Percentiles rank a stretch among this genome's conserved stretches.
phyloP scores from a whole-genome alignment of 1,140 invertebrate species.

The Coenobita brevimanus region DNA sequence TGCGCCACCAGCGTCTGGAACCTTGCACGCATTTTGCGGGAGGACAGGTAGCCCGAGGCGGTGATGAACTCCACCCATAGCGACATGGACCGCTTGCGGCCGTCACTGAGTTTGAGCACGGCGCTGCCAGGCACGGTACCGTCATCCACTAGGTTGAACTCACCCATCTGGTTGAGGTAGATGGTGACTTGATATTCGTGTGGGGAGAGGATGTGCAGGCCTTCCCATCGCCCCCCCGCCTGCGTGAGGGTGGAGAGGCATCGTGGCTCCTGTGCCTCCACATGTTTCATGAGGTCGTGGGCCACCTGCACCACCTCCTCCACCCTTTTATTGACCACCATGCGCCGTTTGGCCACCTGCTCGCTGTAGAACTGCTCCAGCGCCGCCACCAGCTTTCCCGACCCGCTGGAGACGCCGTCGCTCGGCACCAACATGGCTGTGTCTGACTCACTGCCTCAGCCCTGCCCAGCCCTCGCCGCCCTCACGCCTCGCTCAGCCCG shows the following conservation, averaged over 20 bases:
- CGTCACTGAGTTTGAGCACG: conserved; percentile 80
- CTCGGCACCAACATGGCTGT: conserved; percentile 68
- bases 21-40: conserved; percentile 79
- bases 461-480: conserved; percentile 5
- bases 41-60: conserved; percentile 79
- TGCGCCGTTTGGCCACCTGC: conserved; percentile 76
- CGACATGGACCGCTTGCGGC: conserved; percentile 80
- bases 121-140: conserved; percentile 80
- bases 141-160: conserved; percentile 82
- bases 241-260: conserved; percentile 78
- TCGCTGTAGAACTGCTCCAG: conserved; percentile 76
- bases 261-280: conserved; percentile 80
- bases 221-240: conserved; percentile 75
- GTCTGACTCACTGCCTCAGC: neutral
- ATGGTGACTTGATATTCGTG: conserved; percentile 80
- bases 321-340: conserved; percentile 76
- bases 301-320: conserved; percentile 78
- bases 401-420: conserved; percentile 62
- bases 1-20: conserved; percentile 80
- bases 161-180: conserved; percentile 82
- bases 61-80: conserved; percentile 83
- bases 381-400: conserved; percentile 68
- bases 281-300: conserved; percentile 80
- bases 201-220: conserved; percentile 77
- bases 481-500: conserved; percentile 37